A percentile compares a stretch with the other conserved stretches of the same genome.
Conservation (phyloP, 2,797 vertebrate genomes). For the Phrynocephalus vlangalii region DNA sequence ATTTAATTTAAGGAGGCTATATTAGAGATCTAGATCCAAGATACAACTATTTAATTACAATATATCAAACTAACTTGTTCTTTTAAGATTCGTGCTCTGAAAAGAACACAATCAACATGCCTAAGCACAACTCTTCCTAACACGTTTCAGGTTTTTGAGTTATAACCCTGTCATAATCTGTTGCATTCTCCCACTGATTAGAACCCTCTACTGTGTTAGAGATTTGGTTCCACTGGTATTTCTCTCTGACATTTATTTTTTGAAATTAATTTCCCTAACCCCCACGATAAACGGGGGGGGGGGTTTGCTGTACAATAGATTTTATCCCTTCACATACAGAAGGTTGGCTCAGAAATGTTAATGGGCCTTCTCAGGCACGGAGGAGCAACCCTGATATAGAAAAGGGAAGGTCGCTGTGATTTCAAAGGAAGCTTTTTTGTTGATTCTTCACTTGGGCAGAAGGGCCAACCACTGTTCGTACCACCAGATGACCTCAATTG, state of each 20-base stretch:
- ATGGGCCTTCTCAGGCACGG: not conserved
- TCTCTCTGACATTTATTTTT: constrained; percentile 40
- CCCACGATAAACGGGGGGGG: no score
- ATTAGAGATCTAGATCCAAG: constrained; percentile 50
- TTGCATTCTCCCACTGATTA: no score
- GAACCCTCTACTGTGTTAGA: no score
- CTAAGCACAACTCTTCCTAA: constrained; percentile 60
- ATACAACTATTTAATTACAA: constrained; percentile 53
- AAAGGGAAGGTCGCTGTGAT: not conserved
- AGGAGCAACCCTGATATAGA: not conserved
- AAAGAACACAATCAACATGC: constrained; percentile 48
- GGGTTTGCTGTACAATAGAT: not conserved
- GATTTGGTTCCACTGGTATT: no score
- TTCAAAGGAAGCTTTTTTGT: not conserved
- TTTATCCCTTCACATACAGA: not conserved
- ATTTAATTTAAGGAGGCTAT: constrained; percentile 68
- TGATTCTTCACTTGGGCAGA: not conserved
- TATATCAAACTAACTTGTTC: constrained; percentile 58
- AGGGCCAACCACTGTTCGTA: not conserved
- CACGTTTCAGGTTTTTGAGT: constrained; percentile 27
- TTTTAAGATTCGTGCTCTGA: constrained; percentile 55
- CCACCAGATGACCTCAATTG: not conserved
- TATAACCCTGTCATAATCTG: no score
- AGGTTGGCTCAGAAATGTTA: not conserved
- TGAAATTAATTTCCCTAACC: not conserved